Base-by-base conservation (phyloP, 2,888 invertebrate species). In the Drosophila diplacantha region DNA sequence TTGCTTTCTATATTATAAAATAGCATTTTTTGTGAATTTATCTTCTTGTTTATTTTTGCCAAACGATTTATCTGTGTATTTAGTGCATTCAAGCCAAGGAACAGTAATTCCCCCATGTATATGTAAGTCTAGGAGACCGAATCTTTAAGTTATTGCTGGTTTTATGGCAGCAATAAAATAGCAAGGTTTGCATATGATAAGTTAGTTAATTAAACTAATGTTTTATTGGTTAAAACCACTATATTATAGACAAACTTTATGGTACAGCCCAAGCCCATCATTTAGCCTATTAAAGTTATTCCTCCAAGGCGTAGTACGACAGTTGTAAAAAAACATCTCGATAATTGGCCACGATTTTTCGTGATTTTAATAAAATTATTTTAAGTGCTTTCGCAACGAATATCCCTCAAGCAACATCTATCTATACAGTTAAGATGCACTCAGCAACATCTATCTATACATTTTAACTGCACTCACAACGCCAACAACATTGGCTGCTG, bases 291-390 rank as follows among this genome's bases (percentile, higher is more conserved):
- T 46, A 46, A 46, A 8, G 2, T 8, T 14, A 9, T 11, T 24
- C 34, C n/a, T n/a, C 5, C 12, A 31, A 24, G 16, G 2, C 43
- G 18, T 18, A 22, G 6, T 24, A 22, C 11, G 11, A 37, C 8
- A 26, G 16, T 26, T 20, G n/a, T 29, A 43, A 11, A 41, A 32
- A 35, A 16, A 3, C 18, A 18, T 31, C 5, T 12, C 1, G 5
- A 32, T 62, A 61, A 51, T 62, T 31, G 37, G 20, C 31, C 35
- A 63, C 63, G 61, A 62, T 50, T 32, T 51, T 62, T 8, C 24
- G 43, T 41, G 63, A 50, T 46, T 39, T 39, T 2, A 18, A 9
- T 50, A 20, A 37, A 22, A 38, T 56, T 44, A 38, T 18, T 16
- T 56, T 32, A 38, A 62, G 41, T 64, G 54, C 29, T 14, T 37